Evolutionary conservation across 2,113 vertebrate genomes (phyloP).

Genomic region (Morphnarchus princeps): DNA sequence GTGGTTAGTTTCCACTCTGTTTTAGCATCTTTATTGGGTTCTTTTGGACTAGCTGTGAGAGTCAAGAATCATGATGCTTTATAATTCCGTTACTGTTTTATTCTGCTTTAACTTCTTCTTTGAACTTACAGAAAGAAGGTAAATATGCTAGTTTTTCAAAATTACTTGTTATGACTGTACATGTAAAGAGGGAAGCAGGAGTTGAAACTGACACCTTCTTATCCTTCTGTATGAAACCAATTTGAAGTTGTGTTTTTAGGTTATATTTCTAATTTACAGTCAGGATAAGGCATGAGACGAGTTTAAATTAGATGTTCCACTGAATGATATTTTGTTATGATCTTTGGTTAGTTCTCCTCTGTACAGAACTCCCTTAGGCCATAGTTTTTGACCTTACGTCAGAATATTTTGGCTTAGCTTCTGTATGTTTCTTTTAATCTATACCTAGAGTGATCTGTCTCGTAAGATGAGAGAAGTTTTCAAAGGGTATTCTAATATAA

Average conservation of each 20-base stretch:
- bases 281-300: neutral
- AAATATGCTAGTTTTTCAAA: neutral
- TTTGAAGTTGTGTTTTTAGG: neutral
- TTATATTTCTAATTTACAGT: neutral
- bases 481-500: neutral
- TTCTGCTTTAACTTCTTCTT: neutral
- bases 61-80: neutral
- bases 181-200: neutral
- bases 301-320: neutral
- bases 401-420: neutral
- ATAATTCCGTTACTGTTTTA: neutral
- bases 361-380: neutral
- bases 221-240: neutral
- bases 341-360: neutral
- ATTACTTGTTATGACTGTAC: fast-evolving
- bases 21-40: fast-evolving
- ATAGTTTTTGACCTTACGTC: neutral
- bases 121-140: neutral
- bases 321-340: fast-evolving
- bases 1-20: neutral
- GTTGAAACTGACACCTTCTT: neutral
- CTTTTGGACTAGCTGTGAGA: neutral
- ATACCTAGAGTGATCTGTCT: neutral
- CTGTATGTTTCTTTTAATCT: neutral
- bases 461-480: neutral